A percentile compares a stretch with the other conserved stretches of the same genome.
Conservation (phyloP, 2,888 invertebrate genomes). For the Eurytoma californica region DNA sequence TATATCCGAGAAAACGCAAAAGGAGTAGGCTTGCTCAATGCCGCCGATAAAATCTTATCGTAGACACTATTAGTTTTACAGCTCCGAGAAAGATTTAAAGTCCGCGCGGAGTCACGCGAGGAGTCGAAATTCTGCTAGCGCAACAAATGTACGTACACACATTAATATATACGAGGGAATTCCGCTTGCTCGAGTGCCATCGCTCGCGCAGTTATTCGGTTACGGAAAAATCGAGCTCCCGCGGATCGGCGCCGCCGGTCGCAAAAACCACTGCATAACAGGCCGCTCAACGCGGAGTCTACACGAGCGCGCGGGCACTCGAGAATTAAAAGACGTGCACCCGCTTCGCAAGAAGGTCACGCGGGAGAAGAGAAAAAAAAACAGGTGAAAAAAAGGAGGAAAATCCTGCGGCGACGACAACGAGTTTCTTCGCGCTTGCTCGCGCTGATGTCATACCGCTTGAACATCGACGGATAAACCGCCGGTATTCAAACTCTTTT, state of each 20-base stretch:
- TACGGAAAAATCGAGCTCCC: conserved; percentile 40
- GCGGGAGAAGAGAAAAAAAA: conserved; percentile 55
- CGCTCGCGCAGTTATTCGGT: conserved; percentile 28
- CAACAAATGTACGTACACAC: conserved; percentile 39
- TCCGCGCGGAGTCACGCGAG: conserved; percentile 36
- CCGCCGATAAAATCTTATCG: conserved; percentile 46
- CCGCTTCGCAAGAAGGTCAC: conserved; percentile 62
- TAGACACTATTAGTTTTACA: conserved; percentile 47
- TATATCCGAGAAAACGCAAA: conserved; percentile 34
- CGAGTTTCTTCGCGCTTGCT: conserved; percentile 25
- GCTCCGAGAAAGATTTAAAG: conserved; percentile 34
- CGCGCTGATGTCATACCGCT: conserved; percentile 39
- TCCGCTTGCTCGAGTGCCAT: background rate
- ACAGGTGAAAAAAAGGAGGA: conserved; percentile 56
- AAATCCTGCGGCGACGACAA: conserved; percentile 60
- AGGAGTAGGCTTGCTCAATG: conserved; percentile 40
- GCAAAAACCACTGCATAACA: conserved; percentile 58
- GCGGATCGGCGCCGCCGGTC: conserved; percentile 42
- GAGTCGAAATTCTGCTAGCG: conserved; percentile 47
- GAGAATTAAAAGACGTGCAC: conserved; percentile 64
- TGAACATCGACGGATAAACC: conserved; percentile 5
- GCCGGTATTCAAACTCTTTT: conserved; percentile 23
- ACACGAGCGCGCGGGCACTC: background rate
- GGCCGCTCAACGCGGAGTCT: too few species aligned
- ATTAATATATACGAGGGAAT: conserved; percentile 7